phyloP scores from a whole-genome alignment of 2,797 vertebrate genomes.

The Chrysocyon brachyurus region DNA sequence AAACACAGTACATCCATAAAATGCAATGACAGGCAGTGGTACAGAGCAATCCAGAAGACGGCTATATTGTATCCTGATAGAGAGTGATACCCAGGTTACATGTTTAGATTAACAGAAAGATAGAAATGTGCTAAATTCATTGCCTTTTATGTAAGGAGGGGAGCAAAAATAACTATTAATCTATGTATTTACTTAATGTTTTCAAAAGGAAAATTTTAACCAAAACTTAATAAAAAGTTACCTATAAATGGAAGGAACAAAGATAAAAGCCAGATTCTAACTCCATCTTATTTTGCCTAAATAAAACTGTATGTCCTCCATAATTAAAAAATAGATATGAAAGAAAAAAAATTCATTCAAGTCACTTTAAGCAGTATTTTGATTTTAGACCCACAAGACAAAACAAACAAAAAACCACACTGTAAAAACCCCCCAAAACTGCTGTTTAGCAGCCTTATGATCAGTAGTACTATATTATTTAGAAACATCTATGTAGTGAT shows the following conservation, averaged over 20 bases:
- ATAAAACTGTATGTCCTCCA: neutral
- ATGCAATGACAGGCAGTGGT: neutral
- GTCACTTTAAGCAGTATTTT: neutral
- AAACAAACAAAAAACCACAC: neutral
- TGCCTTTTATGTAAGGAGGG: neutral
- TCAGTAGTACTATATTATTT: neutral
- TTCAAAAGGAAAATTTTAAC: slow-evolving; percentile 35
- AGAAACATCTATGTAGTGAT: neutral
- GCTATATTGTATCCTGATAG: neutral
- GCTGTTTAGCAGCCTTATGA: neutral
- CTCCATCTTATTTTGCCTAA: neutral
- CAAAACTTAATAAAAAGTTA: neutral
- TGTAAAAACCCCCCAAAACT: neutral
- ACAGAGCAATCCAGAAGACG: neutral
- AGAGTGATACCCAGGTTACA: neutral
- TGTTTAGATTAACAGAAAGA: neutral
- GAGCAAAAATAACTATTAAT: neutral
- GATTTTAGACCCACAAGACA: neutral
- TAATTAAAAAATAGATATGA: neutral
- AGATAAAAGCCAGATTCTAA: neutral
- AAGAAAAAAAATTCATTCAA: slow-evolving; percentile 21
- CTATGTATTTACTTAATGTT: neutral
- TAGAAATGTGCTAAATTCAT: neutral
- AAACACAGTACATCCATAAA: neutral
- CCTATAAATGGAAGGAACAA: neutral